Base-by-base conservation (phyloP, 2,113 vertebrate genomes). In the Rhegmatorhina hoffmannsi region DNA sequence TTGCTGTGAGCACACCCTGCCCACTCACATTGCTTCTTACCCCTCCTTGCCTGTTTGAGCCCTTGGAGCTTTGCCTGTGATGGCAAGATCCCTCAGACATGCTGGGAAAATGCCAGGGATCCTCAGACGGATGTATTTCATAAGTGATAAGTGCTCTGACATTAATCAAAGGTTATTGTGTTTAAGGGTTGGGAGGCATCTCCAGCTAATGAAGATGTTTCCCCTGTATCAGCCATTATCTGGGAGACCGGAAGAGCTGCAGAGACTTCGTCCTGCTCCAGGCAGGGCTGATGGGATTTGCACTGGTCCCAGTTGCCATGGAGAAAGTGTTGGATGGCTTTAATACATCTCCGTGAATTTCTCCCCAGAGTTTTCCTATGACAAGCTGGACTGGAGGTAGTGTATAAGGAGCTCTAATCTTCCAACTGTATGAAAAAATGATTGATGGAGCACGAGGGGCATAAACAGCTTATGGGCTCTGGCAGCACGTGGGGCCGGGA, bases 231-330 rank as follows among this genome's bases (percentile, higher is more conserved):
- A 44, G 33, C 87, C 0, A 0, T 81, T 84, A 84, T 95, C 89
- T 60, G 31, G 36, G 40, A 5, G 66, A 55, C 86, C 38, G 44
- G 53, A 62, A 58, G 93, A 64, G 53, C 92, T 29, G 33, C 40
- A 62, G 77, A 72, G 74, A 87, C 67, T 91, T 36, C 88, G 20
- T 86, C 88, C 79, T 20, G 72, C 91, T 59, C 36, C 56, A 87
- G 91, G 92, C 78, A 56, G 25, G 38, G 77, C 94, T 75, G 69
- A 91, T 67, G 89, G 97, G 95, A 93, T 94, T 95, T 92, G 94
- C 40, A 56, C 73, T 40, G 70, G 74, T 89, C 96, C 89, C 95
- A 63, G 91, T 98, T 98, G 97, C 98, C 97, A 98, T 98, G 98
- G 98, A 98, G 98, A 98, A 97, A 92, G 90, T 93, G 95, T 52